Evolutionary conservation across 2,113 vertebrate species (phyloP), one percentile per base, ranked within the genome.

Genomic region (Sebastes fasciatus): DNA sequence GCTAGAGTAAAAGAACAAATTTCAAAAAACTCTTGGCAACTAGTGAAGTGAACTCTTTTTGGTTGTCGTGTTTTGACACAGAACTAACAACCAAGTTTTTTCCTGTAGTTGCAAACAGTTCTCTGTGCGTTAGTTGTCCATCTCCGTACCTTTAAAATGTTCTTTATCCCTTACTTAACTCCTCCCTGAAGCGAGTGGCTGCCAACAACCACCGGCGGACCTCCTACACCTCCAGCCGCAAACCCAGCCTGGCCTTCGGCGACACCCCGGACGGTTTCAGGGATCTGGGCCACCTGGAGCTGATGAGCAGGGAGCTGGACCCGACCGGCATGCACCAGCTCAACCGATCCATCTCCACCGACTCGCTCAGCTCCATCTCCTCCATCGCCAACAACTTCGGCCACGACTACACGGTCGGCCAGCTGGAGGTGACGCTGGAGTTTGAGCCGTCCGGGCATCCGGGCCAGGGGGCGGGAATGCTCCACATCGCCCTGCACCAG

Each of bases 311-410:
- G n/a, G 98, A 99, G 77, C 89, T 97, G 90, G 97, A 98, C 85
- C 90, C 96, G 34, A 93, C 93, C 1, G 86, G 88, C 69, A 3
- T 80, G n/a, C 88, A 79, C 46, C 93, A 95, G 42, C 80, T 99
- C 79, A 96, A 95, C 83, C 97, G 96, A 23, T 99, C 98, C 45
- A 79, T 97, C 80, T 99, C 98, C 0, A 97, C 97, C 0, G 98
- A 99, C 90, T 99, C 98, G 0, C 96, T 99, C 85, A 97, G 96
- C 93, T 99, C 98, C 80, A 93, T 99, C 93, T 99, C 98, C 51
- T 99, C 98, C 34, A 96, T 99, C 64, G 97, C 97, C 79, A 98
- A 99, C 92, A 99, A 97, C 86, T 99, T 99, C 0, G 98, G 98
- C 84, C 97, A 98, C 51, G 98, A 99, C 84, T 97, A 97, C 94